Evolutionary conservation across 2,113 vertebrate species (phyloP).

Genomic region (Glaucidium brasilianum): DNA sequence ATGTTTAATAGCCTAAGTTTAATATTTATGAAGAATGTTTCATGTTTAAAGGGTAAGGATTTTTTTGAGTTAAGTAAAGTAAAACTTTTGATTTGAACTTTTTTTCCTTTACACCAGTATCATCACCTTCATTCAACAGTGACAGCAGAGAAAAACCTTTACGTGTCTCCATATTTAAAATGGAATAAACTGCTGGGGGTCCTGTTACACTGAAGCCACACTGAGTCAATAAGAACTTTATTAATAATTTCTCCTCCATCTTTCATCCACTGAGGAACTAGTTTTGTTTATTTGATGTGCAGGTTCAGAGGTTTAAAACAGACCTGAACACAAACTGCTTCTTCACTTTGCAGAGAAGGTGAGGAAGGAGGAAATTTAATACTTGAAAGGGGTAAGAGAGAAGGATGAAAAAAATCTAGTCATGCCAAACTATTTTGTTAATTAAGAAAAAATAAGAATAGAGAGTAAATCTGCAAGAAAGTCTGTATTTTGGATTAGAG

Average conservation of each 20-base stretch:
- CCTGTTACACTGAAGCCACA: not conserved
- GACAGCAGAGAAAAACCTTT: not conserved
- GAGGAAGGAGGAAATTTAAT: not conserved
- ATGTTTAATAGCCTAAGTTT: not conserved
- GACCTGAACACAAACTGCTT: not conserved
- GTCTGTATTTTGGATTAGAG: not conserved
- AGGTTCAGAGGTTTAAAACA: conserved; percentile 13
- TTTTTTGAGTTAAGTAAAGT: not conserved
- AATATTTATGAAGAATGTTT: not conserved
- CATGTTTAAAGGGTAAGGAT: not conserved
- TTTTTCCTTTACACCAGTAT: not conserved
- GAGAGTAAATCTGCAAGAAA: not conserved
- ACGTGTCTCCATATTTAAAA: not conserved
- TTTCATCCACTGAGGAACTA: conserved; percentile 17
- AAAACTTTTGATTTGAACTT: not conserved
- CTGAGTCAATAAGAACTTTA: not conserved
- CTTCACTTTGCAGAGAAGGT: not conserved
- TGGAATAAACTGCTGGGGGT: not conserved
- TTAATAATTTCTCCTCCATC: conserved; percentile 11
- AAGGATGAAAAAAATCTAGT: not conserved
- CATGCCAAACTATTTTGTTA: not conserved
- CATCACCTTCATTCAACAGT: not conserved
- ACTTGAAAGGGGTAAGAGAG: not conserved
- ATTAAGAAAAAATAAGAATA: not conserved
- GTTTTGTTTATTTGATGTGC: conserved; percentile 23